phyloP scores from a whole-genome alignment of 2,888 invertebrate species.

The Mythimna impura region DNA sequence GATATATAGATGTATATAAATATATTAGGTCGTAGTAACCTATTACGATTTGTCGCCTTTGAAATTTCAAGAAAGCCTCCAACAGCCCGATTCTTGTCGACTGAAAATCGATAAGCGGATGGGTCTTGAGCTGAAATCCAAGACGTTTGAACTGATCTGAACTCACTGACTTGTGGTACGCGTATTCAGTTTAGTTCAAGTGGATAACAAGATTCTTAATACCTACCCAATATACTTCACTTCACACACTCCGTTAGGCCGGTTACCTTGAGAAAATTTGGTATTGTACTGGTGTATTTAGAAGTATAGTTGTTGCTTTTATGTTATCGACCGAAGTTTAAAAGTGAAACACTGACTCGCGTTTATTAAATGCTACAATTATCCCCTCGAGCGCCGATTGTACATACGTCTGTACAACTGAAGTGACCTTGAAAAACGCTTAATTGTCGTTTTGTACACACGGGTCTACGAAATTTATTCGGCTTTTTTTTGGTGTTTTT shows the following conservation, averaged over 20 bases:
- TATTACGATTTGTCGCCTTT: not conserved
- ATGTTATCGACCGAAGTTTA: not conserved
- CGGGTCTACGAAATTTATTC: no score
- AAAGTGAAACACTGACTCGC: not conserved
- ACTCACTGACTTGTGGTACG: conserved; percentile 40
- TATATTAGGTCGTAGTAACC: not conserved
- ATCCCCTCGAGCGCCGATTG: no score
- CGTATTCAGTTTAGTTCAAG: conserved; percentile 34
- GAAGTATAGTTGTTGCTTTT: not conserved
- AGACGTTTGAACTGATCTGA: conserved; percentile 48
- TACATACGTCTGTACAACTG: no score
- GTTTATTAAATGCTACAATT: not conserved
- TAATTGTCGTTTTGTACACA: no score
- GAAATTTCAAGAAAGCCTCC: not conserved
- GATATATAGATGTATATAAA: no score
- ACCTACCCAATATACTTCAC: conserved; percentile 26
- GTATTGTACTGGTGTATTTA: not conserved
- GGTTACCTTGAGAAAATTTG: not conserved
- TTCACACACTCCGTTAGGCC: conserved; percentile 14
- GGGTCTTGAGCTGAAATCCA: conserved; percentile 38
- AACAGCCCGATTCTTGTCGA: not conserved
- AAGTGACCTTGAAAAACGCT: no score
- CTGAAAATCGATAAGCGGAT: conserved; percentile 41
- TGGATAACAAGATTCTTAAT: conserved; percentile 43
- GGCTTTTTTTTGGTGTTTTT: no score